A percentile compares a stretch with the other conserved stretches of the same genome.
These are phyloP conservation scores for Mastacembelus armatus DNA, from an alignment of 2,797 vertebrate species.

Conservation along the genomic window DNA sequence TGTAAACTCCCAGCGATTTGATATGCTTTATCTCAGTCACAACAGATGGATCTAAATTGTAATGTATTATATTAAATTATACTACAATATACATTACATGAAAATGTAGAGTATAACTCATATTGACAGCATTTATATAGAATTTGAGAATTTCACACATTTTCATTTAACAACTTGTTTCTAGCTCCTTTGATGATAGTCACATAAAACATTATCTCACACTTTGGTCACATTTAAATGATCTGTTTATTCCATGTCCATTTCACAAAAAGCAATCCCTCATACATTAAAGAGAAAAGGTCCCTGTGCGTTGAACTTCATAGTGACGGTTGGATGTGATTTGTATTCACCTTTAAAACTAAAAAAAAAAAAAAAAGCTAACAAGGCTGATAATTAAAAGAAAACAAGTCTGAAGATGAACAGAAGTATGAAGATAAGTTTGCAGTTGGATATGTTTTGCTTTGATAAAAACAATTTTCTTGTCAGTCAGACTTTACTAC, in stretches of 20 bases:
- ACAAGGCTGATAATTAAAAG: neutral
- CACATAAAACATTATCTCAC: neutral
- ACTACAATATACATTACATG: too few relatives aligned
- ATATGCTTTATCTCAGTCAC: slow-evolving; percentile 2
- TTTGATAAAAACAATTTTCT: slow-evolving; percentile 2
- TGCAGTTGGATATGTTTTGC: slow-evolving; percentile 1
- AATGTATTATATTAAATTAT: too few relatives aligned
- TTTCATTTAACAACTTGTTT: neutral
- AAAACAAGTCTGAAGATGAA: neutral
- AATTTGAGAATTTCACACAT: too few relatives aligned
- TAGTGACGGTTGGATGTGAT: neutral
- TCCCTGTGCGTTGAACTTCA: neutral
- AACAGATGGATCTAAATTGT: too few relatives aligned
- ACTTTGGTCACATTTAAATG: slow-evolving; percentile 6
- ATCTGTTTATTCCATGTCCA: neutral
- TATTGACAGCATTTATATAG: neutral
- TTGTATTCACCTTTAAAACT: slow-evolving; percentile 2
- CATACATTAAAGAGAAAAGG: neutral
- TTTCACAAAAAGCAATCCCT: slow-evolving; percentile 8
- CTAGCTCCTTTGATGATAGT: neutral
- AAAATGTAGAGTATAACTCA: neutral
- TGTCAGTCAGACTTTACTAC: too few relatives aligned
- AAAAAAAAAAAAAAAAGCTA: neutral
- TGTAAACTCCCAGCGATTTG: slow-evolving; percentile 26
- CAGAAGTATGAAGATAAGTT: slow-evolving; percentile 3